phyloP scores from a whole-genome alignment of 2,888 invertebrate species.

The Agrotis segetum region DNA sequence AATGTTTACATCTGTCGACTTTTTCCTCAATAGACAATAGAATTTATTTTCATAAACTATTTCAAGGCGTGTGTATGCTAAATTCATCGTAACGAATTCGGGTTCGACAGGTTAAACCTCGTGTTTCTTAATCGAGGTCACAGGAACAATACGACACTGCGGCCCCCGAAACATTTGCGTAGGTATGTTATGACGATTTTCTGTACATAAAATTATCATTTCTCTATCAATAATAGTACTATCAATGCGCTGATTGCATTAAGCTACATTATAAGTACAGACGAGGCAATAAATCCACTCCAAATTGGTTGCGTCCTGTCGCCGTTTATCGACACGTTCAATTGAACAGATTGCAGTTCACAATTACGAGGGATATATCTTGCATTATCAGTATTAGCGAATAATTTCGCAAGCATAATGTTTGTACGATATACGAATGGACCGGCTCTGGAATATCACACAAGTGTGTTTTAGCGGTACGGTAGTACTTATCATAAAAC shows the following conservation, averaged over 20 bases:
- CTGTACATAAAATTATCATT: conserved; percentile 29
- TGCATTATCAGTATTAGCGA: conserved; percentile 52
- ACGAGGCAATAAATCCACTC: conserved; percentile 44
- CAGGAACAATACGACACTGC: conserved; percentile 32
- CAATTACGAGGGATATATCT: conserved; percentile 39
- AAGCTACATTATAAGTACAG: conserved; percentile 27
- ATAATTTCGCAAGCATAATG: conserved; percentile 24
- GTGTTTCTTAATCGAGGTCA: conserved; percentile 55
- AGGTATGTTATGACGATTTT: conserved; percentile 25
- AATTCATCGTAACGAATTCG: conserved; percentile 48
- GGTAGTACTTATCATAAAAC: conserved; percentile 30
- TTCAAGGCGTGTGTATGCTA: conserved; percentile 25
- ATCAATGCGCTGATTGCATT: conserved; percentile 55
- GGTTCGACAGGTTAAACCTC: conserved; percentile 51
- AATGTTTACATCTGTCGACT: conserved; percentile 19
- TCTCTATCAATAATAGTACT: conserved; percentile 38
- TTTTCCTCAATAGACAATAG: conserved; percentile 39
- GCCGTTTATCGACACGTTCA: conserved; percentile 30
- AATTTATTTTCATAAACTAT: conserved; percentile 23
- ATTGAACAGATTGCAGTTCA: conserved; percentile 42
- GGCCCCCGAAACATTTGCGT: conserved; percentile 15
- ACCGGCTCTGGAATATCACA: conserved; percentile 9
- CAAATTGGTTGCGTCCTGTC: conserved; percentile 51
- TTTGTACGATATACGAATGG: background rate
- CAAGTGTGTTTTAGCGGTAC: conserved; percentile 12